These are phyloP conservation scores for Euschistus heros DNA, from an alignment of 1,140 invertebrate species.

Conservation along the genomic window DNA sequence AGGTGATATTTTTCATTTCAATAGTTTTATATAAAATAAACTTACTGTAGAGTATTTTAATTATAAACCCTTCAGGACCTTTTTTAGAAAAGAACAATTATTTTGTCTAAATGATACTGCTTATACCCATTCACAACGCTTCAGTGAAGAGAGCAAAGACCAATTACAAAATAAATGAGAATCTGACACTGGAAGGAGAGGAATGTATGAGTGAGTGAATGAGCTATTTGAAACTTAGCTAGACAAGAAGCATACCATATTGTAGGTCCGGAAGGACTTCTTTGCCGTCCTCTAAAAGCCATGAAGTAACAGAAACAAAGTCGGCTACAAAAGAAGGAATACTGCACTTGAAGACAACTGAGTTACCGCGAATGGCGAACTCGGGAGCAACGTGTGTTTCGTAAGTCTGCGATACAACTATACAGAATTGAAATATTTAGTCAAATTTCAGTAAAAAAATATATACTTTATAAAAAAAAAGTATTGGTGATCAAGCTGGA, in stretches of 20 bases:
- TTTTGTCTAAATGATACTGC: no score
- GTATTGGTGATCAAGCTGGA: no score
- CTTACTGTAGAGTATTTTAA: no score
- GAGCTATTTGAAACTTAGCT: neutral
- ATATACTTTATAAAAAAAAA: no score
- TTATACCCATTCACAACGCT: no score
- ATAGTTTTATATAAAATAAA: no score
- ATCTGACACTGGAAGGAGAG: neutral
- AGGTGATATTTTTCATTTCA: neutral
- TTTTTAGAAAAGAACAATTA: no score
- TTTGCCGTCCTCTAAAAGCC: conserved; percentile 70
- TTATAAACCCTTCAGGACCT: no score
- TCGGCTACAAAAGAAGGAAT: conserved; percentile 85
- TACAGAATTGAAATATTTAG: conserved; percentile 26
- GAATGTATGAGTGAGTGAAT: neutral
- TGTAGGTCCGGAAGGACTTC: conserved; percentile 16
- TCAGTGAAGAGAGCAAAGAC: no score
- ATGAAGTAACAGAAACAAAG: conserved; percentile 51
- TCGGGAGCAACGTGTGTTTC: conserved; percentile 82
- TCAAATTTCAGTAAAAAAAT: no score
- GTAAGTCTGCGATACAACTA: conserved; percentile 82
- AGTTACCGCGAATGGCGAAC: conserved; percentile 84
- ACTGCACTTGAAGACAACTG: conserved; percentile 81
- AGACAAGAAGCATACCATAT: conserved; percentile 8
- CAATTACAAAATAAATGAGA: no score